These are phyloP conservation scores for Diplolepis rosae DNA, from an alignment of 2,888 invertebrate species.

Conservation along the genomic window DNA sequence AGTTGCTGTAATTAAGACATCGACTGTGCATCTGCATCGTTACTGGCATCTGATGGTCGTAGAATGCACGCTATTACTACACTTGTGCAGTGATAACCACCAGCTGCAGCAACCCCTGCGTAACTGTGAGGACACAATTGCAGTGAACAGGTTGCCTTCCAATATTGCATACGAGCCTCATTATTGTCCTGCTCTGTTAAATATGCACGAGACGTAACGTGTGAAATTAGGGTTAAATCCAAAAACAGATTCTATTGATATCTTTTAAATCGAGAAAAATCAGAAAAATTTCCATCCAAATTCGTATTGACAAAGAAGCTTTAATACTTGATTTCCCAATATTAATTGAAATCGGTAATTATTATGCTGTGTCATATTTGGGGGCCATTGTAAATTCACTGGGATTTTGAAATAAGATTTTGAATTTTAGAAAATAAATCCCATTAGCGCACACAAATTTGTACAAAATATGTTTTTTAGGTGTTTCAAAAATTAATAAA, in stretches of 20 bases:
- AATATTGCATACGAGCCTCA: conserved; percentile 48
- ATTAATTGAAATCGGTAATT: no score
- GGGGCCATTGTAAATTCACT: no score
- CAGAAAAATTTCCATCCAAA: no score
- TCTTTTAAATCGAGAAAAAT: no score
- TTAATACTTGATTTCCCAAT: no score
- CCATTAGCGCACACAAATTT: no score
- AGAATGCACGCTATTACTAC: conserved; percentile 20
- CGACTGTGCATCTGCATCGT: conserved; percentile 47
- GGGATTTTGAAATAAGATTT: no score
- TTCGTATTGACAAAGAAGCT: no score
- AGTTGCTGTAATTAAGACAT: conserved; percentile 51
- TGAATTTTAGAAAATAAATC: no score
- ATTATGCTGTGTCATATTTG: no score
- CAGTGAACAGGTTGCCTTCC: conserved; percentile 54
- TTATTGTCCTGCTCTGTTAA: neutral
- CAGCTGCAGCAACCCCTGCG: conserved; percentile 64
- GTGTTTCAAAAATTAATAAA: no score
- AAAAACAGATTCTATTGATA: neutral
- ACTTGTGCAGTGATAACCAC: conserved; percentile 64
- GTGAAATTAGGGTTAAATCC: neutral
- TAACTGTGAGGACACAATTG: conserved; percentile 58
- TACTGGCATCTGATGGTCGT: conserved; percentile 34
- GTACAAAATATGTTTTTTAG: no score
- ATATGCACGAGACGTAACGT: neutral